Base-by-base conservation (phyloP, 2,888 invertebrate genomes). In the Caenorhabditis parvicauda region DNA sequence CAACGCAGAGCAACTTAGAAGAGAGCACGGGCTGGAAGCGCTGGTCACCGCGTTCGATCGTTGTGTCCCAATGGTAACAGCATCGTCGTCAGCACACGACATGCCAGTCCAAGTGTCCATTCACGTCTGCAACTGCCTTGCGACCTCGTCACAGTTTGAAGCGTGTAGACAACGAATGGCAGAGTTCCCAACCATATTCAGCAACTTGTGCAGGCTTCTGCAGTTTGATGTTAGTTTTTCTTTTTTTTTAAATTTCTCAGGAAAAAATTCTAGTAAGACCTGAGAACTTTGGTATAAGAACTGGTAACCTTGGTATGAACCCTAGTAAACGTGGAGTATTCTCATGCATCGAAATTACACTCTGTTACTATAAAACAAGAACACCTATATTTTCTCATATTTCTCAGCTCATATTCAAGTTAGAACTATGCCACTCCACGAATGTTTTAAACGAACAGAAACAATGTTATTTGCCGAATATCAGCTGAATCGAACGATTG, bases 1-100 rank as follows among this genome's bases (percentile, higher is more conserved):
- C 39, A 99, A 98, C 83, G 98, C 96, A 0, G 96, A 99, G 84
- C 96, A 99, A 83, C 84, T 98, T 67, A 85, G 96, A 51, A 84
- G 98, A 50, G 96, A 98, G 83, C 89, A 89, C 55, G 96, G 96
- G 0, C 86, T 96, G 60, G 90, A 91, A 84, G 88, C 89, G 5
- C 84, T 96, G 22, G 86, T 92, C 76, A 90, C 90, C 73, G 94
- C 96, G 0, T 90, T 94, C 82, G 88, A 91, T 0, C 88, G 98
- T 64, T 98, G 98, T 84, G 92, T 92, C 47, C 89, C 90, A 25
- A 91, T 96, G 22, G 84, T 98, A 63, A 89, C 88, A 59, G 87
- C 86, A 57, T 89, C 90, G 25, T 89, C 90, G 21, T 88, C 87
- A 80, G 86, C 88, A 0, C 86, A 85, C 19, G 92, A 93, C 77